Base-by-base conservation (phyloP, 2,888 invertebrate genomes). In the Tinea pellionella region DNA sequence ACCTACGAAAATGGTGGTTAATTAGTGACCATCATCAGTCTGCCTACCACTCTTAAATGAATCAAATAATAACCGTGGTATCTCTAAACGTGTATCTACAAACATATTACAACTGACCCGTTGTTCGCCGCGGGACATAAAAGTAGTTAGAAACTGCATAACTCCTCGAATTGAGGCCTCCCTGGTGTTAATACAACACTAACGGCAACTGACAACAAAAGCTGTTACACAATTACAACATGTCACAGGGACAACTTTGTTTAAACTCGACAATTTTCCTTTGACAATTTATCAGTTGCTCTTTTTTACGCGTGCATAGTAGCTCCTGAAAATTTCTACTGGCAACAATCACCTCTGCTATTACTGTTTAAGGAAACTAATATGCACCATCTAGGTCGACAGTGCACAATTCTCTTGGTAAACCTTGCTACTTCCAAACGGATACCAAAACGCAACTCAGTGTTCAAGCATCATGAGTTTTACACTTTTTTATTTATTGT, bases 101-200 rank as follows among this genome's bases (percentile, higher is more conserved):
- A 37, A 37, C 37, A 37, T 37, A 37, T 37, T 37, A 37, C 37
- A 37, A 12, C 16, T 32, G 57, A 57, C 57, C 57, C 57, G 24
- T 57, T 11, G 15, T n/a, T 15, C 57, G 30, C 57, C 32, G 32
- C 57, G 57, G 57, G 57, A 57, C 32, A 32, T 57, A 55, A 55
- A 55, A 19, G 19, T 55, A 57, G 57, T 57, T 57, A 32, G 15
- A 6, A 57, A 57, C 57, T 57, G 57, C 57, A 57, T 24, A 57
- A 16, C 32, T 16, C 15, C 32, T 2, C n/a, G n/a, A 32, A 32
- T 15, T 32, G 15, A 32, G 15, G 30, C 57, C 32, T 30, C 16
- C 30, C 7, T 32, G 32, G 15, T 32, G 32, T 57, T 57, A 57
- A 57, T 32, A 57, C 18, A 32, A 13, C 47, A 47, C 13, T n/a